Base-by-base conservation (phyloP, 2,797 vertebrate species). In the Enteromius viviparus region DNA sequence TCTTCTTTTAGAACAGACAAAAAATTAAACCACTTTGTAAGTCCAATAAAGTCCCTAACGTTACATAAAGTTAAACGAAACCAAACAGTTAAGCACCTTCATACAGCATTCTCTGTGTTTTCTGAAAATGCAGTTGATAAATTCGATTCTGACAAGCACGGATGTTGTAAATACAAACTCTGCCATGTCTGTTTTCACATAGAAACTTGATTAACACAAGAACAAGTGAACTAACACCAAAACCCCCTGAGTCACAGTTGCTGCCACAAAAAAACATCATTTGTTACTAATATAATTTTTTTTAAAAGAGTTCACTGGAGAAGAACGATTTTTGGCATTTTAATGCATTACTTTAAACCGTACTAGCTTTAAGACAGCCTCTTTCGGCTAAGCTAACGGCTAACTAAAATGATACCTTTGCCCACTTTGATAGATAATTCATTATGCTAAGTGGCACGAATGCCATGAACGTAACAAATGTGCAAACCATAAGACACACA, bases 141-240 rank as follows among this genome's bases (percentile, higher is more conserved):
- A 51, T 80, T 80, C 47, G 12, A 69, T 78, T 64, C 62, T 51
- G 78, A 72, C 68, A 72, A 77, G 53, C 47, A 37, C 47, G 4
- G 49, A 78, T 84, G 65, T 78, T 62, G 51, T 82, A 85, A 88
- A 89, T 78, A 87, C 70, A 71, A 76, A 21, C 71, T 72, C 55
- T 51, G 26, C 19, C 42, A 64, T 49, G 29, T 64, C 45, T 51
- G 64, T 71, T 80, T 68, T 51, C 78, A 45, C 34, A 71, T 3
- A 79, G 23, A 69, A 80, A 80, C 76, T 66, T 77, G 23, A 32
- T 65, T 75, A 14, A 77, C n/a, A 47, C 37, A 83, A 37, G 21
- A 45, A 9, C 49, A 42, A 77, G 37, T 6, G 21, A 42, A 14
- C 23, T 2, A 51, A 19, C 55, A 40, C 37, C 47, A 65, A 23